phyloP scores from a whole-genome alignment of 2,113 vertebrate species.

The Melanerpes aurifrons region DNA sequence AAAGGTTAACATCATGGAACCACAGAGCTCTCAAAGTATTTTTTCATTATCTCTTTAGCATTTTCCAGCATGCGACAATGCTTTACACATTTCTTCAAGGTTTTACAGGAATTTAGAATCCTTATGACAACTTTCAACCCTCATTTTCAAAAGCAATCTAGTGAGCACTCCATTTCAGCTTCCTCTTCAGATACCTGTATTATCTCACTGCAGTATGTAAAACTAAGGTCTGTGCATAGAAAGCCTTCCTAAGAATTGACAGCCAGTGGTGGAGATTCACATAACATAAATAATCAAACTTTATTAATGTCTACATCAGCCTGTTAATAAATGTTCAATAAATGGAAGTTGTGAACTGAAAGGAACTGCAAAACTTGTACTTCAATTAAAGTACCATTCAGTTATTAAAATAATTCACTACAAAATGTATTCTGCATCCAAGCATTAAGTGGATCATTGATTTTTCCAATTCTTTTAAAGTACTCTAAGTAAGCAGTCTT shows the following conservation, averaged over 20 bases:
- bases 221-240: background rate
- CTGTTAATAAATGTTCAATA: background rate
- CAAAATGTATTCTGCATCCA: background rate
- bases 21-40: background rate
- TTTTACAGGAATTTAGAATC: background rate
- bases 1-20: background rate
- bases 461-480: background rate
- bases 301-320: background rate
- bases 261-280: background rate
- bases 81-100: background rate
- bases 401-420: background rate
- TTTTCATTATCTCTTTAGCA: background rate
- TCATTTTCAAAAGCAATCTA: background rate
- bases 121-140: background rate
- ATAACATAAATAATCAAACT: background rate
- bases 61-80: background rate
- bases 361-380: background rate
- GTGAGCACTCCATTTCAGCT: background rate
- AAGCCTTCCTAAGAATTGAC: background rate
- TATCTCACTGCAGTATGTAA: background rate
- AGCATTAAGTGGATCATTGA: background rate
- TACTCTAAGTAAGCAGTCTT: background rate
- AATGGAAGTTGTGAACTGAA: background rate
- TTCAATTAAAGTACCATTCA: background rate
- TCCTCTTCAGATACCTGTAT: background rate